Evolutionary conservation across 1,140 invertebrate species (phyloP), one percentile per base, ranked within the genome.

Genomic region (Trachelipus rathkii): DNA sequence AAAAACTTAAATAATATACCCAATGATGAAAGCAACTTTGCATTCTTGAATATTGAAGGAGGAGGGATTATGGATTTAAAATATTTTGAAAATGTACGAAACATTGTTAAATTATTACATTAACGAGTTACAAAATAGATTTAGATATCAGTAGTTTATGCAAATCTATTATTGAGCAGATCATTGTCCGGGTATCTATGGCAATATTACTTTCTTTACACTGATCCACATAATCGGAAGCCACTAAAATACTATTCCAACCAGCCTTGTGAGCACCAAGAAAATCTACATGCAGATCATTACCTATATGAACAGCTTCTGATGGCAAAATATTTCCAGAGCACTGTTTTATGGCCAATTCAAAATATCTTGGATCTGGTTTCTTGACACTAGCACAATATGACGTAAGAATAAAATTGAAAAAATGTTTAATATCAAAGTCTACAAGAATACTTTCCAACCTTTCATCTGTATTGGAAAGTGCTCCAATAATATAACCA

Each of bases 391-490:
- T 3, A 15, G 50, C 50, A 19, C 19, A 15, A 19, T 60, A 60
- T 60, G 50, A 60, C 4, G 50, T 60, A 60, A 60, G 50, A 60
- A 60, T 19, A 60, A 60, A 60, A 60, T 60, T 19, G 50, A 60
- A 60, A 60, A 15, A 15, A 60, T 60, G 50, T 4, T 15, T 15
- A 60, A 60, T 60, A 4, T 19, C 50, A 15, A 60, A 60, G 8
- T 60, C 11, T 15, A 60, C 19, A 19, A 60, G 50, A 60, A 60
- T 60, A 60, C 11, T 19, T 60, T 60, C 19, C 50, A 60, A 60
- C 50, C 50, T 60, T 60, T 60, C 50, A 60, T 60, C 50, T 15
- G 50, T 60, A 60, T 60, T 60, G 2, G 50, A 60, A 60, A 60
- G 50, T 60, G 50, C 50, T 60, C 50, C 50, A 19, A 60, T 60